phyloP scores from a whole-genome alignment of 2,797 vertebrate species.

The Leuciscus waleckii region DNA sequence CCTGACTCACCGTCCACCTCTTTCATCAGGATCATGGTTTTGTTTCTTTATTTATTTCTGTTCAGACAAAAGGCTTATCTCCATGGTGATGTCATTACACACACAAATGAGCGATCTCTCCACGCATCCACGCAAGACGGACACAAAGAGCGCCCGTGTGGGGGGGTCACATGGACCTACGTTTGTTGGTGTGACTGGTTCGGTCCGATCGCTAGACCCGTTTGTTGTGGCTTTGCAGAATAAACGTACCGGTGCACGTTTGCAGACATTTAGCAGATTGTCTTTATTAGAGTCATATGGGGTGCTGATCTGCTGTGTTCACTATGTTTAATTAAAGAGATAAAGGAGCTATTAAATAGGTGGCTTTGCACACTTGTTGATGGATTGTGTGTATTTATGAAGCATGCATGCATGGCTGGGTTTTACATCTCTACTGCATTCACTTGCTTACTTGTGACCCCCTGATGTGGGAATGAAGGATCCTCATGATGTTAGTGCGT shows the following conservation, averaged over 20 bases:
- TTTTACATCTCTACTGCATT: conserved; percentile 4
- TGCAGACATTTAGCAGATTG: conserved; percentile 21
- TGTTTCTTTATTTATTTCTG: conserved; percentile 72
- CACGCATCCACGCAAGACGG: not conserved
- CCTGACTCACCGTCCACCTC: conserved; percentile 69
- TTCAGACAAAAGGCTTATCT: conserved; percentile 68
- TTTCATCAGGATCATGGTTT: conserved; percentile 54
- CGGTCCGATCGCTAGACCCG: not conserved
- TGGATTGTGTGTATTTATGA: conserved; percentile 27
- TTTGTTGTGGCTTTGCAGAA: conserved; percentile 4
- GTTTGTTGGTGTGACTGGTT: not conserved
- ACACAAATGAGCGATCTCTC: conserved; percentile 65
- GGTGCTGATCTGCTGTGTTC: not conserved
- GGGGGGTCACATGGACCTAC: not conserved
- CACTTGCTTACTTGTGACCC: not conserved
- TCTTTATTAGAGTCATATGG: conserved; percentile 24
- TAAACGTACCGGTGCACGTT: conserved; percentile 1
- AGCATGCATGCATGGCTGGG: conserved; percentile 15
- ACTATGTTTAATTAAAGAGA: conserved; percentile 43
- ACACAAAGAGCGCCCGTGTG: conserved; percentile 55
- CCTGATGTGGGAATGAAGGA: not conserved
- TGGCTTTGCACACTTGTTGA: conserved; percentile 1
- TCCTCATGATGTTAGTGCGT: not conserved
- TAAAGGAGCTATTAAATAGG: not conserved
- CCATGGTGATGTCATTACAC: conserved; percentile 76